Evolutionary conservation across 2,888 invertebrate species (phyloP).

Genomic region (Mechanitis messenoides): DNA sequence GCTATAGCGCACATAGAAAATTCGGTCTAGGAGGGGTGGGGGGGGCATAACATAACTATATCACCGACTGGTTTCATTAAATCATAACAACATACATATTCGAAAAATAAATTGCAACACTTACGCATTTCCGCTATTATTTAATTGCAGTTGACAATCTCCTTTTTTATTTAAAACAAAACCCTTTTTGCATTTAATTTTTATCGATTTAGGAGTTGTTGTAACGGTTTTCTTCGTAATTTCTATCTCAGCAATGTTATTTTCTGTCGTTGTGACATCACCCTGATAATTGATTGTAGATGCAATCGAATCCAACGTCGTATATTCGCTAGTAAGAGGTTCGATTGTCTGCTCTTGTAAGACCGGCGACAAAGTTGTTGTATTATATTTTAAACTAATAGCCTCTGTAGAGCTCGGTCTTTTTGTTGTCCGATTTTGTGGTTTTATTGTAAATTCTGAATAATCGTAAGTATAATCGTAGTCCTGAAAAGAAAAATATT

Average conservation of each 20-base stretch:
- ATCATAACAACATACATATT: no score
- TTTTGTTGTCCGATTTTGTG: conserved; percentile 63
- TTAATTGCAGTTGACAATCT: conserved; percentile 59
- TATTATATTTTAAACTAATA: conserved; percentile 38
- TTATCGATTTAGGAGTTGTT: conserved; percentile 27
- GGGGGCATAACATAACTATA: no score
- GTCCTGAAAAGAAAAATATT: conserved; percentile 71
- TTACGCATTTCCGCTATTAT: conserved; percentile 63
- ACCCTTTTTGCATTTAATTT: conserved; percentile 56
- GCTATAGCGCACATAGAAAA: no score
- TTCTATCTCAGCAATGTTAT: conserved; percentile 29
- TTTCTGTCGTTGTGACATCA: conserved; percentile 31
- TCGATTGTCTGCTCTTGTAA: conserved; percentile 31
- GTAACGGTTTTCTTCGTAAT: conserved; percentile 25
- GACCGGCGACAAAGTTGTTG: conserved; percentile 33
- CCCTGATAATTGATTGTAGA: conserved; percentile 17
- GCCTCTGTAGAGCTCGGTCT: conserved; percentile 46
- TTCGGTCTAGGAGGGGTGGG: no score
- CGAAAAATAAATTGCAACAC: conserved; percentile 30
- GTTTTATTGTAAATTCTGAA: conserved; percentile 83
- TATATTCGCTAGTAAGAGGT: conserved; percentile 23
- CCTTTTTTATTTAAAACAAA: conserved; percentile 58
- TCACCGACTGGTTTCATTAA: no score
- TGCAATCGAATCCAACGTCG: conserved; percentile 18
- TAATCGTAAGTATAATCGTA: conserved; percentile 86